Conservation (phyloP, 53 echinoderm and acorn worm genomes). For the Temnopleurus reevesii region DNA sequence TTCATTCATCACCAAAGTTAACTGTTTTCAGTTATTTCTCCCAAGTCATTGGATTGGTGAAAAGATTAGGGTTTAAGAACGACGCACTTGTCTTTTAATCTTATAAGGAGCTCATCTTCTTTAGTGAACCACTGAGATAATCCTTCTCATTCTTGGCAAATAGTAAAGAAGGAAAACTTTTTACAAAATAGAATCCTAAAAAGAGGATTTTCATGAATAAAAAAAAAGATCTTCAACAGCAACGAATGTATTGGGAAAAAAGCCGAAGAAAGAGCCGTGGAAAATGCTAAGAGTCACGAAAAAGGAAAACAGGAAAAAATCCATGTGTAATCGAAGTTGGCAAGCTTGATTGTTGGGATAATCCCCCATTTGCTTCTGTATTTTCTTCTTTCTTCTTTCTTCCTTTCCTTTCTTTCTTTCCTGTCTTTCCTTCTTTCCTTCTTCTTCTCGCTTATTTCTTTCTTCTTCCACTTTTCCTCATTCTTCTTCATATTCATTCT, state of each 20-base stretch:
- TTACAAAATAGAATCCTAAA: too few species aligned
- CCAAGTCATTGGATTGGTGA: not conserved
- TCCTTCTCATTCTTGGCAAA: not conserved
- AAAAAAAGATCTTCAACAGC: too few species aligned
- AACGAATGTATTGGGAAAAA: too few species aligned
- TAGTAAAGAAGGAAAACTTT: constrained; percentile 19
- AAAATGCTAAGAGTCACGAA: too few species aligned
- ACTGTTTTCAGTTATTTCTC: too few species aligned
- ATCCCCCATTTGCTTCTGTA: too few species aligned
- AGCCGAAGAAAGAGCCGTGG: too few species aligned
- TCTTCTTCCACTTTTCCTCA: not conserved
- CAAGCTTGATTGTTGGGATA: too few species aligned
- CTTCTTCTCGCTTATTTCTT: not conserved
- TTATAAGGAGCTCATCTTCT: not conserved
- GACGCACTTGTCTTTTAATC: not conserved
- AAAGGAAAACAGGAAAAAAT: too few species aligned
- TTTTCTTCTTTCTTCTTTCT: not conserved
- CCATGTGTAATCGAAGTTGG: too few species aligned
- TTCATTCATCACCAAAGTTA: too few species aligned
- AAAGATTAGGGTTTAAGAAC: not conserved
- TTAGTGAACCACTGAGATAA: constrained; percentile 13
- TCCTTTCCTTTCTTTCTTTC: not conserved
- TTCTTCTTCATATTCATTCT: not conserved
- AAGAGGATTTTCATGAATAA: too few species aligned
- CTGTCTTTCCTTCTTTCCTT: not conserved